Evolutionary conservation across 2,888 invertebrate species (phyloP), one percentile per base, ranked within the genome.

Genomic region (Xestia rhomboidea): DNA sequence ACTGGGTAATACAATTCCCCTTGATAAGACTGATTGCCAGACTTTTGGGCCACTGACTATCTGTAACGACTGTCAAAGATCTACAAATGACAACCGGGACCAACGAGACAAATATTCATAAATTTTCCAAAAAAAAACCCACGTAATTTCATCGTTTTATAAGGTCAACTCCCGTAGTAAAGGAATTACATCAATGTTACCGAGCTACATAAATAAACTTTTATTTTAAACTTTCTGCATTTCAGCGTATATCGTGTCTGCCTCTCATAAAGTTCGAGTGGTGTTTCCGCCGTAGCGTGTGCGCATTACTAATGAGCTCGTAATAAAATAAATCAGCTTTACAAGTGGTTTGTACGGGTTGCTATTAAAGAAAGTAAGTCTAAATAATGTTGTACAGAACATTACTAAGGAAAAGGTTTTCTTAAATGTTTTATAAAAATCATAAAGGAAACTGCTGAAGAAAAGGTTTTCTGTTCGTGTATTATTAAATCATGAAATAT

Each of bases 251-350:
- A 70, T 73, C 87, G 87, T 87, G 87, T 74, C 30, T 76, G n/a
- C 68, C 49, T 57, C 62, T 70, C 73, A 87, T 87, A 88, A 87
- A 86, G 49, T 68, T 27, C 24, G 38, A 69, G 38, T 66, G 34
- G 30, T 76, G 49, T 75, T 76, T 77, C 71, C 73, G 68, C 34
- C 72, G 30, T 79, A 54, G 83, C 87, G 88, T 84, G 87, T 60
- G 21, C 72, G 84, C 78, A 79, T 84, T 78, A 38, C 73, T 81
- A 88, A 88, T 88, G 83, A 82, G 86, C 46, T n/a, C 18, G 66
- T 73, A 68, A 72, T 79, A 64, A 81, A 79, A 86, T 81, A 82
- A 76, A 84, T 83, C 79, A 81, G 71, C 64, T 51, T 68, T 76
- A 66, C 72, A 73, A 78, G 77, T 64, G 68, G 68, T 70, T 68